These are phyloP conservation scores for Anniella stebbinsi DNA, from an alignment of 2,797 vertebrate species.

Conservation along the genomic window DNA sequence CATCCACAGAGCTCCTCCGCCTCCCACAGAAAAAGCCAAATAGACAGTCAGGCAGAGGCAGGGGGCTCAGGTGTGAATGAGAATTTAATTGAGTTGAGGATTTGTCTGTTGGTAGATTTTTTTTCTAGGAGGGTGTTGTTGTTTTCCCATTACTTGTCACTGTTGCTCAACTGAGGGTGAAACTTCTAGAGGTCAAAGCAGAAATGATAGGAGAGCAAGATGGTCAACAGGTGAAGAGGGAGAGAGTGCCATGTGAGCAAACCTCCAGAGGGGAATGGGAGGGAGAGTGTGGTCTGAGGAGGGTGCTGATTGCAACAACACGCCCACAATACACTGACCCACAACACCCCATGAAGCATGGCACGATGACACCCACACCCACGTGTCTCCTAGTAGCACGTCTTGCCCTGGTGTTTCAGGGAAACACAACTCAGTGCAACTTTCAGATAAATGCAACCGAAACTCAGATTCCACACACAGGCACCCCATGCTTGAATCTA, in stretches of 20 bases:
- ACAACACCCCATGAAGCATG: slow-evolving; percentile 28
- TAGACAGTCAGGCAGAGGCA: slow-evolving; percentile 53
- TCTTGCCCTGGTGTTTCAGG: slow-evolving; percentile 33
- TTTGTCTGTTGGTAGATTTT: slow-evolving; percentile 35
- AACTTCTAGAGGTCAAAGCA: slow-evolving; percentile 66
- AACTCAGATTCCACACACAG: background rate
- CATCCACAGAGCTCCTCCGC: background rate
- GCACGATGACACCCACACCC: background rate
- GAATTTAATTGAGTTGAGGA: slow-evolving; percentile 73
- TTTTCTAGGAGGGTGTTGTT: background rate
- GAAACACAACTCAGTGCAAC: slow-evolving; percentile 63
- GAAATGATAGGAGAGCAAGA: slow-evolving; percentile 41
- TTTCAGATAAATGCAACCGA: slow-evolving; percentile 44
- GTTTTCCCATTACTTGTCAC: slow-evolving; percentile 50
- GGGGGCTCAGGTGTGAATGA: slow-evolving; percentile 67
- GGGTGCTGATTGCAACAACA: slow-evolving; percentile 29
- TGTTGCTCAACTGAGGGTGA: slow-evolving; percentile 61
- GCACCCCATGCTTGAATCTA: slow-evolving; percentile 17
- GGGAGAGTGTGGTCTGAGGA: slow-evolving; percentile 60
- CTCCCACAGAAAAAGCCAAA: background rate
- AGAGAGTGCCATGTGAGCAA: slow-evolving; percentile 41
- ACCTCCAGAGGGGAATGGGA: slow-evolving; percentile 56
- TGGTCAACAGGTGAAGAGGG: slow-evolving; percentile 40
- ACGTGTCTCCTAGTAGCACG: slow-evolving; percentile 37
- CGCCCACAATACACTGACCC: slow-evolving; percentile 49